Evolutionary conservation across 2,888 invertebrate genomes (phyloP).

Genomic region (Lepidonotus clava): DNA sequence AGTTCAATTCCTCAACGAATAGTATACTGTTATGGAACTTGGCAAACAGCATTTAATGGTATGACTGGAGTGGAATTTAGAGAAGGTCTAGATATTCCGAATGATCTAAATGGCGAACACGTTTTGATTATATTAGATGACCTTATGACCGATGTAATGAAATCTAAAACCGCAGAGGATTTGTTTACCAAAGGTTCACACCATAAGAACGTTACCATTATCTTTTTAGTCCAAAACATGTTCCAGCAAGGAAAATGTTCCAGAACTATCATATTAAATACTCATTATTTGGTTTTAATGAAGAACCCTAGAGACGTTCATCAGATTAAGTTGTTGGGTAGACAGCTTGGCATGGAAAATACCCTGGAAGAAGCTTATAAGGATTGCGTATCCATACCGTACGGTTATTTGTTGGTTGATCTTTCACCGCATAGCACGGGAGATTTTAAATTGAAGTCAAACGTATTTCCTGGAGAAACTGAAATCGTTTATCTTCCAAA

Average conservation of each 20-base stretch:
- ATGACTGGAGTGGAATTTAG: not conserved
- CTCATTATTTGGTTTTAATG: conserved; percentile 26
- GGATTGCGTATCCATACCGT: not conserved
- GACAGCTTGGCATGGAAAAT: conserved; percentile 15
- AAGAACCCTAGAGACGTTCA: conserved; percentile 40
- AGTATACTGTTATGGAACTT: conserved; percentile 21
- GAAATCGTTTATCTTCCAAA: too few relatives aligned
- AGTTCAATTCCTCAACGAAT: not conserved
- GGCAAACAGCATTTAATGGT: not conserved
- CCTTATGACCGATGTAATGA: conserved; percentile 28
- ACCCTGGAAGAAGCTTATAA: not conserved
- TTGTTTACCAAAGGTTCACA: conserved; percentile 48
- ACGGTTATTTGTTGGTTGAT: too few relatives aligned
- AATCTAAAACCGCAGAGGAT: not conserved
- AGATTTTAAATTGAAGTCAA: too few relatives aligned
- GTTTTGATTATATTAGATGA: conserved; percentile 16
- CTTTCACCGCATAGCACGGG: too few relatives aligned
- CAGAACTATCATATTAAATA: conserved; percentile 22
- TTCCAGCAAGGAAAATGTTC: conserved; percentile 47
- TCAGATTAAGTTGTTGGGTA: conserved; percentile 8
- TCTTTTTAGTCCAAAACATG: conserved; percentile 42
- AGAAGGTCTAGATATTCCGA: not conserved
- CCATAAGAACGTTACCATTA: conserved; percentile 21
- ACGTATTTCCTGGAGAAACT: too few relatives aligned
- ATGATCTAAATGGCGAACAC: not conserved